phyloP scores from a whole-genome alignment of 1,140 invertebrate genomes.

The Pseudomyrmex concolor region DNA sequence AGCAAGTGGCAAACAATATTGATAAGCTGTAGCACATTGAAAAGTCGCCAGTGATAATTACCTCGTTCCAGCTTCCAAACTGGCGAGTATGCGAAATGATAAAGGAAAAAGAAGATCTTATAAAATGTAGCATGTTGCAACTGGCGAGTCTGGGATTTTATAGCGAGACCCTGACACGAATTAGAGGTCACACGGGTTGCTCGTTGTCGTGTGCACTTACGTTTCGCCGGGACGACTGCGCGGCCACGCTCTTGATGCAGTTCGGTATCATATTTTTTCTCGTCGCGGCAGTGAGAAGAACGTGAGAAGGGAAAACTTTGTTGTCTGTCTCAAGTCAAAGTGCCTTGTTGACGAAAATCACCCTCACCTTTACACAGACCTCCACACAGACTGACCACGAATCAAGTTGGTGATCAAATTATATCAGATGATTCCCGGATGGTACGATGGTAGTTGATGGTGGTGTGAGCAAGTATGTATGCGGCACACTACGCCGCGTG shows the following conservation, averaged over 20 bases:
- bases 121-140: constrained; percentile 40
- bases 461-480: no score
- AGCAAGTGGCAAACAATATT: not conserved
- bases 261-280: constrained; percentile 78
- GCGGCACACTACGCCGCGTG: no score
- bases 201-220: constrained; percentile 73
- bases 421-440: no score
- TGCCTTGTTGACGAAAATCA: not conserved
- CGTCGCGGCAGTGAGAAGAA: no score
- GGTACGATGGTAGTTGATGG: no score
- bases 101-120: constrained; percentile 40
- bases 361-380: not conserved
- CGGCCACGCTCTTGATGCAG: constrained; percentile 76
- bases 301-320: no score
- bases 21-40: not conserved
- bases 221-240: constrained; percentile 78
- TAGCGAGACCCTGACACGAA: constrained; percentile 50
- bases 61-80: constrained; percentile 83
- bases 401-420: not conserved
- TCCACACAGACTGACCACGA: not conserved
- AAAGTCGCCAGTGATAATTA: constrained; percentile 76
- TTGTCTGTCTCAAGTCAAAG: not conserved
- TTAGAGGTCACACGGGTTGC: constrained; percentile 78
- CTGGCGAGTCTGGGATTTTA: constrained; percentile 39
- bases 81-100: constrained; percentile 64